These are phyloP conservation scores for Ceyx margarethae DNA, from an alignment of 2,113 vertebrate species.

Conservation along the genomic window DNA sequence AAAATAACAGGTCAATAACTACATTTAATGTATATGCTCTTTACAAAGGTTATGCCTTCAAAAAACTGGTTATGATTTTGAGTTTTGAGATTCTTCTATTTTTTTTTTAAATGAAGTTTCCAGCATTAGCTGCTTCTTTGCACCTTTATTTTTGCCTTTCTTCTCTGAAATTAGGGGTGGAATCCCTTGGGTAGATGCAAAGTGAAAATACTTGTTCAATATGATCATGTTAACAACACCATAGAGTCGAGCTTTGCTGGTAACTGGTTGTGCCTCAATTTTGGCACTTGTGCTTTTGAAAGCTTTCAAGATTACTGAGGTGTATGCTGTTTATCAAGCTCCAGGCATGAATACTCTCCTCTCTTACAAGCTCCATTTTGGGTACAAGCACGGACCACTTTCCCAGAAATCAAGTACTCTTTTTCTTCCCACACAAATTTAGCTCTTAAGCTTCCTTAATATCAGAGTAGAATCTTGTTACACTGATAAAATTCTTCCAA, in stretches of 20 bases:
- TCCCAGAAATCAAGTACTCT: background rate
- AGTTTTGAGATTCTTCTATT: background rate
- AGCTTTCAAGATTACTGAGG: background rate
- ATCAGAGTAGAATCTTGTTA: background rate
- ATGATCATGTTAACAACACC: background rate
- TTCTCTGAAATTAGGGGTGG: background rate
- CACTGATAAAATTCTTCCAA: background rate
- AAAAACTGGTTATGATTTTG: background rate
- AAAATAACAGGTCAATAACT: background rate
- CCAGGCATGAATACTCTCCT: background rate
- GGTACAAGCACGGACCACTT: background rate
- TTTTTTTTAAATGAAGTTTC: background rate
- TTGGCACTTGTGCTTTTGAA: conserved; percentile 38
- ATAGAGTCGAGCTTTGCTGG: background rate
- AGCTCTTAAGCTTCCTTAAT: background rate
- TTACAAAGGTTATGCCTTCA: background rate
- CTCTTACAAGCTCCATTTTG: background rate
- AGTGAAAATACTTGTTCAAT: background rate
- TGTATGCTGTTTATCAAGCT: background rate
- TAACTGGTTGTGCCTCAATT: background rate
- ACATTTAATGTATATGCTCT: background rate
- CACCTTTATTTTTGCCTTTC: background rate
- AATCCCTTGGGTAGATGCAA: background rate
- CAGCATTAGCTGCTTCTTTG: background rate
- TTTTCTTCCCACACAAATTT: background rate